Conservation (phyloP, 2,113 vertebrate genomes). For the Poeciliopsis turrubarensis region DNA sequence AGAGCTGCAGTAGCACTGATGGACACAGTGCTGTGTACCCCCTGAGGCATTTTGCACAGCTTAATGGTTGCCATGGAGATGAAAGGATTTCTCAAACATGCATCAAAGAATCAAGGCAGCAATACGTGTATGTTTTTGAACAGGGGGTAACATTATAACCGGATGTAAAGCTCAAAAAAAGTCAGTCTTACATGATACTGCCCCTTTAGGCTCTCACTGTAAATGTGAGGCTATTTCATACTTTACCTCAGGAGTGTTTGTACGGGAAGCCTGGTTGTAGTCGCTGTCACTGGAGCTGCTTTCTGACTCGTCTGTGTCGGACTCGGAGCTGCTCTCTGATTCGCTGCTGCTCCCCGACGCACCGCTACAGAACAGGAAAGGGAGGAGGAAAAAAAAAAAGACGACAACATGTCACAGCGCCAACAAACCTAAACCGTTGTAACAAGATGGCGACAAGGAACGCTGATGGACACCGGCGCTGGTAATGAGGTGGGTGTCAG, state of each 20-base stretch:
- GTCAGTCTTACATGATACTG: too few relatives aligned
- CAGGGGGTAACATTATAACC: too few relatives aligned
- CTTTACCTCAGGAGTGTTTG: slow-evolving; percentile 89
- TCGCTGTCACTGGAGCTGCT: slow-evolving; percentile 95
- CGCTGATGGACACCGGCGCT: not conserved
- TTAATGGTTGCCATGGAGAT: too few relatives aligned
- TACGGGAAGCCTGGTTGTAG: slow-evolving; percentile 87
- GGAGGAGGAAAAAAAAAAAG: not conserved
- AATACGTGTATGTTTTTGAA: too few relatives aligned
- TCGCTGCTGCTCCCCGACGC: slow-evolving; percentile 92
- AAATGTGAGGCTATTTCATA: not conserved
- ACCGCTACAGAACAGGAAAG: slow-evolving; percentile 66
- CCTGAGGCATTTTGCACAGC: too few relatives aligned
- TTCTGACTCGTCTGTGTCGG: slow-evolving; percentile 90
- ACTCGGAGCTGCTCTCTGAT: slow-evolving; percentile 94
- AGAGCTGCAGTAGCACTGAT: too few relatives aligned
- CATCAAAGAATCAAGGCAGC: too few relatives aligned
- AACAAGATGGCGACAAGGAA: not conserved
- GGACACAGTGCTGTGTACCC: too few relatives aligned
- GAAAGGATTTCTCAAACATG: too few relatives aligned
- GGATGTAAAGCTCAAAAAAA: not conserved
- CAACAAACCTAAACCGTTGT: slow-evolving; percentile 12
- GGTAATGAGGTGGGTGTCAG: slow-evolving; percentile 2
- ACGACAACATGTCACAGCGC: slow-evolving; percentile 1
- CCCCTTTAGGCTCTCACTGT: not conserved